phyloP scores from a whole-genome alignment of 2,888 invertebrate species.

The Nycteola revayana region DNA sequence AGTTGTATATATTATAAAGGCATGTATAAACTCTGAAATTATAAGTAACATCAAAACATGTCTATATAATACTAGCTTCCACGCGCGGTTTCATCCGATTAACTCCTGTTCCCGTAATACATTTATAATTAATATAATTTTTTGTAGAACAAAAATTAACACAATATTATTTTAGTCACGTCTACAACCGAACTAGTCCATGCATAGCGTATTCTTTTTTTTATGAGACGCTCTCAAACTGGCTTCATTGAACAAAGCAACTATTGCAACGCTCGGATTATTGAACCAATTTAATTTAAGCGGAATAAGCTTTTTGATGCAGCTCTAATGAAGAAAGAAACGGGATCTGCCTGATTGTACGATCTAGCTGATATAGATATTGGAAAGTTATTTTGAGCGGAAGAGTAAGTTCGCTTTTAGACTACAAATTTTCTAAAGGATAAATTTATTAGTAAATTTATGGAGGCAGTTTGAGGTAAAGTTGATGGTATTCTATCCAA shows the following conservation, averaged over 20 bases:
- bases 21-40: no score
- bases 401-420: constrained; percentile 5
- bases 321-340: constrained; percentile 50
- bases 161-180: no score
- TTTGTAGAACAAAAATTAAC: no score
- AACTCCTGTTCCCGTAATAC: no score
- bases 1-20: no score
- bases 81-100: no score
- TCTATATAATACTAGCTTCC: no score
- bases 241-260: constrained; percentile 68
- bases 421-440: background rate
- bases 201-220: constrained; percentile 42
- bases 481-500: no score
- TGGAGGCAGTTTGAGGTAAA: no score
- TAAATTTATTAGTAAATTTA: no score
- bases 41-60: no score
- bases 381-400: constrained; percentile 17
- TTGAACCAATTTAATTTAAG: constrained; percentile 68
- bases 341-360: constrained; percentile 42
- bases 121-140: no score
- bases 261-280: constrained; percentile 63
- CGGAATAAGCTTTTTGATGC: constrained; percentile 60
- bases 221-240: constrained; percentile 50
- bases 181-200: background rate
- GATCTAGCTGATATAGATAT: constrained; percentile 14